Base-by-base conservation (phyloP, 92 coral and sea anemone species). In the Pocillopora grandis region DNA sequence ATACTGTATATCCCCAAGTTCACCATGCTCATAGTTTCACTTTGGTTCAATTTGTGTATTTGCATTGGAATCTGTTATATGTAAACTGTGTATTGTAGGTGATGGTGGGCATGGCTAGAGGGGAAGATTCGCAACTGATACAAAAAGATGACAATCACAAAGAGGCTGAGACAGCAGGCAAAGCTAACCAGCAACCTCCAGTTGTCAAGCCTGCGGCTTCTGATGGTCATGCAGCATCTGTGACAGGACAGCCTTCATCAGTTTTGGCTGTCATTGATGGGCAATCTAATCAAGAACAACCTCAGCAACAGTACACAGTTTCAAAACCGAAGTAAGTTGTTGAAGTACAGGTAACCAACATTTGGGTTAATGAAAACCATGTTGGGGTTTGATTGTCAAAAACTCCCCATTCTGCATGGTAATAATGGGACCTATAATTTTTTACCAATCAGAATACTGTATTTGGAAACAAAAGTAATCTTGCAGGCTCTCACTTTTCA, bases 311-410 rank as follows among this genome's bases (percentile, higher is more conserved):
- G 18, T 31, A 55, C 12, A 10, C 68, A 20, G 68, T 76, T 35
- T 72, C 86, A 42, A 83, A 74, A 64, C 86, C 80, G 12, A 66
- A 77, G 85, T 80, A 80, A 56, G 35, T 42, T 42, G 52, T 42
- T 64, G 65, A 18, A 6, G 19, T 35, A 19, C 71, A 17, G 12
- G 10, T 64, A 17, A 6, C 18, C 17, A 35, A 42, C 8, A 7
- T 42, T 42, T 42, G 52, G 8, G 8, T 42, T 42, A 42, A 3
- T 0, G 52, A 3, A 42, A 42, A 42, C 52, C 52, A 42, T 42
- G 52, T 42, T 42, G 2, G 8, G 8, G 52, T 3, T 42, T 2
- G 52, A 3, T 42, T 42, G 52, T 42, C 52, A 42, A 42, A 0
- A 42, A 42, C 52, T 42, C 0, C 5, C 5, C 1, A 1, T 42